A percentile compares a stretch with the other conserved stretches of the same genome.
phyloP scores from a whole-genome alignment of 2,797 vertebrate species.

The Dallia pectoralis region DNA sequence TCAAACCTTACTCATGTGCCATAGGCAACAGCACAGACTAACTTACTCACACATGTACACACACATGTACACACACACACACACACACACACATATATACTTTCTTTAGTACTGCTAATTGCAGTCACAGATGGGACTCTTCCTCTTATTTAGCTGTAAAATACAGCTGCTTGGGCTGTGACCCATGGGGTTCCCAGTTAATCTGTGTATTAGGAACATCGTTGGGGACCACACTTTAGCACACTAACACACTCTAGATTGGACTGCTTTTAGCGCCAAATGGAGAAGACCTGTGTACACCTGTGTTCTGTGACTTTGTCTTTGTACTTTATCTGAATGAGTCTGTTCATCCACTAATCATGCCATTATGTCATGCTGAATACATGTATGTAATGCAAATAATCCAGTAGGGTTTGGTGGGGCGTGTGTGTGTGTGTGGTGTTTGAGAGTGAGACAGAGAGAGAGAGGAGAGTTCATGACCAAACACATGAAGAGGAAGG shows the following conservation, averaged over 20 bases:
- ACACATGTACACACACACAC: slow-evolving; percentile 3
- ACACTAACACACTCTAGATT: neutral
- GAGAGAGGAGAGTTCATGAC: neutral
- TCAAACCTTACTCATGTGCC: neutral
- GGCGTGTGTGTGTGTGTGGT: neutral
- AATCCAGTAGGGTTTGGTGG: neutral
- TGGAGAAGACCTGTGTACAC: neutral
- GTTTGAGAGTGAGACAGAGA: neutral
- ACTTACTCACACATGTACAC: neutral
- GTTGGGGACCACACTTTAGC: neutral
- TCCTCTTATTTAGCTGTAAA: slow-evolving; percentile 18
- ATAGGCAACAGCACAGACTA: neutral
- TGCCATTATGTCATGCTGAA: slow-evolving; percentile 29
- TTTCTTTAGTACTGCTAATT: slow-evolving; percentile 18
- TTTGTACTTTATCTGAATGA: neutral
- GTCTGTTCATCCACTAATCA: slow-evolving; percentile 24
- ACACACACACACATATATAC: neutral
- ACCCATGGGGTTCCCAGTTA: slow-evolving; percentile 23
- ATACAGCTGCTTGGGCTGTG: slow-evolving; percentile 60
- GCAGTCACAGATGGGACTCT: slow-evolving; percentile 52
- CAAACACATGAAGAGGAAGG: neutral
- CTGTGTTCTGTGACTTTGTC: slow-evolving; percentile 9
- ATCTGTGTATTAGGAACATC: too few relatives aligned
- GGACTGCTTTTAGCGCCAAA: neutral
- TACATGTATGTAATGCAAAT: slow-evolving; percentile 27